phyloP scores from a whole-genome alignment of 2,113 vertebrate species.

The Salvelinus sp. region DNA sequence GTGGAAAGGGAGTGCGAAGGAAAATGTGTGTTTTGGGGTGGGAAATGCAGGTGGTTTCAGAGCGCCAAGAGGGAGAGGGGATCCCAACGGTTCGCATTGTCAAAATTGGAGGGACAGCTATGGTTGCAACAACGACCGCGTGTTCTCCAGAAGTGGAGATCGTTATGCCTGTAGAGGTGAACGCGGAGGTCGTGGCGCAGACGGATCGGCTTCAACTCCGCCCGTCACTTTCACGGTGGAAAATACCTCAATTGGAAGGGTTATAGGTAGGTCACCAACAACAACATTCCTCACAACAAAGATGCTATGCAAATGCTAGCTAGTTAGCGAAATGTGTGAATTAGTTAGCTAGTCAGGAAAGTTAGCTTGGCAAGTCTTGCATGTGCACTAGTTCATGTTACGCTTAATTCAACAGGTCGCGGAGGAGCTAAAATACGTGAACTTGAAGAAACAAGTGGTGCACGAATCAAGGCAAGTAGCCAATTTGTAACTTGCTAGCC shows the following conservation, averaged over 20 bases:
- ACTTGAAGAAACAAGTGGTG: constrained; percentile 81
- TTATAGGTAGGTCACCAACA: constrained; percentile 77
- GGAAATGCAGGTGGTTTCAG: constrained; percentile 15
- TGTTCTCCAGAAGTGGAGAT: neutral
- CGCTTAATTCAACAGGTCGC: constrained; percentile 75
- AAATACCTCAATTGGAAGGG: constrained; percentile 67
- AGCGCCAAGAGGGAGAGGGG: neutral
- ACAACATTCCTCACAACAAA: neutral
- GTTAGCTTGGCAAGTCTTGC: neutral
- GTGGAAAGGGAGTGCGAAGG: accelerated
- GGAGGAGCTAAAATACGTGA: constrained; percentile 88
- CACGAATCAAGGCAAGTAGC: constrained; percentile 84
- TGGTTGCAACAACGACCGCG: neutral
- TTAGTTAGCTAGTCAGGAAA: neutral
- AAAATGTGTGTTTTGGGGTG: constrained; percentile 16
- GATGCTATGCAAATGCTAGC: neutral
- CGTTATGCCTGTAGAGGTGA: neutral
- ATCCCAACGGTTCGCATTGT: constrained; percentile 12
- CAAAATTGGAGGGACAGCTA: constrained; percentile 8
- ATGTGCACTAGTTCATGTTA: neutral
- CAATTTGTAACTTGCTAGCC: no score
- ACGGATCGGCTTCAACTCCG: neutral
- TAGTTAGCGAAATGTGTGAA: neutral
- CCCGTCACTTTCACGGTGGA: constrained; percentile 74
- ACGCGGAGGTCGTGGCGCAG: neutral